Base-by-base conservation (phyloP, 2,888 invertebrate genomes). In the Zeuzera pyrina region DNA sequence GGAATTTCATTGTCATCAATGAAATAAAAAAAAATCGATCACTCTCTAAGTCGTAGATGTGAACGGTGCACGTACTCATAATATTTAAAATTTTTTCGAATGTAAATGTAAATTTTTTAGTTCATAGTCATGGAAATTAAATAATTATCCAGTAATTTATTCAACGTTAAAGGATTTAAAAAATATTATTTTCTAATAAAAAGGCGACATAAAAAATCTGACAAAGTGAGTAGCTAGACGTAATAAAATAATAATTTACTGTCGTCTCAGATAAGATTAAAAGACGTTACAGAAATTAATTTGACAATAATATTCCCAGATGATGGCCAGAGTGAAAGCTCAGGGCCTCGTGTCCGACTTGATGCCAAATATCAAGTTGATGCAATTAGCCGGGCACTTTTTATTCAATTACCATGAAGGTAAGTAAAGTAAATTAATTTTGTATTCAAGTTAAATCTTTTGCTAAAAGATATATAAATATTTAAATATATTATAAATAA, bases 321-420 rank as follows among this genome's bases (percentile, higher is more conserved):
- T 84, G 84, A 76, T 83, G 73, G 64, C 53, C 37, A 81, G 76
- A 55, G 55, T 57, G 45, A 83, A 79, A 47, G 48, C 69, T 12
- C 73, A 70, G 57, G 93, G 93, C 68, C 88, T 94, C 30, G 93
- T 93, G 78, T 88, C 92, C 62, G 94, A 94, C 66, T 81, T 94
- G 53, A 88, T 92, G 89, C 93, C 93, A 25, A 92, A 93, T 57
- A 91, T 94, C 52, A 86, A 87, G 49, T 62, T 93, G 39, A 93
- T 94, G 89, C 90, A 91, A 64, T 77, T 85, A 15, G 85, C 88
- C 3, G 94, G 94, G 2, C 91, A 93, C 54, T 94, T 92, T 52
- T 84, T 94, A 60, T 90, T 93, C 60, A 91, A 91, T 57, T 94
- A 92, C 53, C 87, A 91, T 40, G 84, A 86, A 12, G 90, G 90